Conservation (phyloP, 2,797 vertebrate species). For the Menidia menidia region DNA sequence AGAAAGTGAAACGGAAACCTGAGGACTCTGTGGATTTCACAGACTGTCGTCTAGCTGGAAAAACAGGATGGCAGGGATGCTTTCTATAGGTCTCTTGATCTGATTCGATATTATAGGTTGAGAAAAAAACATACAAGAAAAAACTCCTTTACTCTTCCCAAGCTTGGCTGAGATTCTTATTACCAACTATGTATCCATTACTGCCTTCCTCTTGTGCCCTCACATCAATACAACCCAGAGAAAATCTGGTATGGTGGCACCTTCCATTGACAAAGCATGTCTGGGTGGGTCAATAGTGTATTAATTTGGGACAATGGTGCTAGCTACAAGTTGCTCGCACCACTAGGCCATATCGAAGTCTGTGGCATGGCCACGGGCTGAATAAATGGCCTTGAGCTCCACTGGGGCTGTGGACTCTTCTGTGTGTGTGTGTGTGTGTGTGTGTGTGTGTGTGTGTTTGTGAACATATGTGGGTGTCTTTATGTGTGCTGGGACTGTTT, state of each 20-base stretch:
- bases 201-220: conserved; percentile 79
- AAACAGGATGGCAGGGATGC: conserved; percentile 68
- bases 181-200: conserved; percentile 83
- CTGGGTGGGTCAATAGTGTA: conserved; percentile 84
- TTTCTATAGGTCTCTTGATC: conserved; percentile 70
- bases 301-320: conserved; percentile 85
- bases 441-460: conserved; percentile 19
- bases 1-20: conserved; percentile 78
- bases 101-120: conserved; percentile 74
- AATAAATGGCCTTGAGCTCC: conserved; percentile 76
- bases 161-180: conserved; percentile 73
- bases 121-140: conserved; percentile 41
- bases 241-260: conserved; percentile 76
- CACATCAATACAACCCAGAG: conserved; percentile 77
- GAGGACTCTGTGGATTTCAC: conserved; percentile 72
- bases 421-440: conserved; percentile 30
- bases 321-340: conserved; percentile 72
- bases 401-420: conserved; percentile 61
- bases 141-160: conserved; percentile 59
- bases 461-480: conserved; percentile 24
- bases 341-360: conserved; percentile 75
- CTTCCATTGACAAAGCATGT: conserved; percentile 83
- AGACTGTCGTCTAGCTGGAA: conserved; percentile 63
- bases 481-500: conserved; percentile 46
- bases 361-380: conserved; percentile 71